Evolutionary conservation across 2,113 vertebrate species (phyloP), one percentile per base, ranked within the genome.

Genomic region (Brienomyrus longianalis): DNA sequence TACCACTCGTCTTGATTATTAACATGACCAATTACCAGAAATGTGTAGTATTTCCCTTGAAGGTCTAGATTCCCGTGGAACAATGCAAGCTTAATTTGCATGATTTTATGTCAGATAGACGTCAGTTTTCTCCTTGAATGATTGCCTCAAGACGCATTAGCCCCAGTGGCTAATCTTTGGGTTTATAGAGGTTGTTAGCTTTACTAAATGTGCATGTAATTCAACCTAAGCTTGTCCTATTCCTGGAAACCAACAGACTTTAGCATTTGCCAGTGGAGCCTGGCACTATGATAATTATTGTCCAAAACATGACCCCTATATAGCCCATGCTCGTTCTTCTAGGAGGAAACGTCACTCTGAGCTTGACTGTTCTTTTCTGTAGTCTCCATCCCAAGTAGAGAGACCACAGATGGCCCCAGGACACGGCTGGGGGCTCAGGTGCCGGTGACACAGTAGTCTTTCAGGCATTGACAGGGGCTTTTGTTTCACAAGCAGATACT

Each of bases 381-480:
- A 10, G 83, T 74, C 70, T 35, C 70, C 13, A 10, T 5, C 85
- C 27, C 85, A 52, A 52, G 27, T n/a, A 35, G 48, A 66, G 87
- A 88, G 83, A 90, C 87, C 62, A 89, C 91, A 93, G 93, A 92
- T 94, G 94, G 91, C 54, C 59, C 89, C 66, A 90, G 91, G 91
- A 89, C 70, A 85, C 85, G 43, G 54, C 17, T 35, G 52, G 7
- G 27, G 54, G 70, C 62, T 89, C 91, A 92, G 92, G 93, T 94
- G 92, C 85, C 77, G 66, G 47, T 94, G 94, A 95, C 94, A 93
- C 54, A 17, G 45, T 45, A 21, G 90, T 90, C 88, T 91, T 91
- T 86, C 23, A 54, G 50, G 83, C 45, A 84, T 84, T n/a, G 91
- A 93, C 92, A 93, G 92, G 92, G 90, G 8, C 91, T 88, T 88